Base-by-base conservation (phyloP, 2,113 vertebrate genomes). In the Sigmodon hispidus region DNA sequence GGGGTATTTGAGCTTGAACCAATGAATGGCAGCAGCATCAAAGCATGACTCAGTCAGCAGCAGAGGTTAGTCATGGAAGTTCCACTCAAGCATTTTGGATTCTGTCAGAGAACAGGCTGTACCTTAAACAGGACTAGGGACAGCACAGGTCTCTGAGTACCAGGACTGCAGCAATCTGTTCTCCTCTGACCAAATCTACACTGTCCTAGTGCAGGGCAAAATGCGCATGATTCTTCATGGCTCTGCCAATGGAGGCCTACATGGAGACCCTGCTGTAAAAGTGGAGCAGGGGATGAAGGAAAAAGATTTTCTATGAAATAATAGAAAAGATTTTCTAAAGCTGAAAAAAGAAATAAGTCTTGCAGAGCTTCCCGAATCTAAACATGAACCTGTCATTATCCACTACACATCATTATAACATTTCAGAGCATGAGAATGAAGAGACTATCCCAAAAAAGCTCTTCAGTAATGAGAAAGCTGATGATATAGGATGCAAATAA, bases 331-430 rank as follows among this genome's bases (percentile, higher is more conserved):
- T n/a, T 91, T 91, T 67, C 55, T 63, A 43, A 26, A 87, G 8
- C 67, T 36, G 2, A 88, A 43, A 69, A 69, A 72, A 36, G 72
- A 24, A 31, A n/a, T 6, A 84, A 36, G 50, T 34, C 61, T 81
- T 81, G 87, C 89, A 40, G 50, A 89, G 15, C 36, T 77, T 4
- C 50, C 40, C n/a, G 65, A 70, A 67, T 86, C 93, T 81, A 40
- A 89, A 91, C 17, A 83, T n/a, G 69, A 93, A 36, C 31, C 40
- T 19, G 22, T 94, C 79, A 72, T 89, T 91, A 93, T 36, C 90
- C 40, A 72, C 80, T 89, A 67, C 10, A 45, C 31, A 86, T 63
- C 50, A 34, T 59, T 40, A 87, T 31, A 45, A 67, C 88, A 61
- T 73, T 80, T 76, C 48, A 75, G 43, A 91, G 63, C 83, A 24